Conservation (phyloP, 2,888 invertebrate genomes). For the Parascotia fuliginaria region DNA sequence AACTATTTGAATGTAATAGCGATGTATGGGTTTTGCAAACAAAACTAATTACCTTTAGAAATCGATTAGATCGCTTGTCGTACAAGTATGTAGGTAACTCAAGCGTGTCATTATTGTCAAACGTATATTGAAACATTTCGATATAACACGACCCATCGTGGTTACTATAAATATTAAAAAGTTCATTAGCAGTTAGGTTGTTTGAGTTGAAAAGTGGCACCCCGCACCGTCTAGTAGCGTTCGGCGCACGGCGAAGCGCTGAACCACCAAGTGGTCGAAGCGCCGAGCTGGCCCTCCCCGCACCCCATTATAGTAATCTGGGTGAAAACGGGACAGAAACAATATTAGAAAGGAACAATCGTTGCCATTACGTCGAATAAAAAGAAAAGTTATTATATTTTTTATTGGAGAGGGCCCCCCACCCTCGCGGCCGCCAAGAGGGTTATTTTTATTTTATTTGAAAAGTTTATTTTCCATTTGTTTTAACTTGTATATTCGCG, state of each 20-base stretch:
- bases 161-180: constrained; percentile 41
- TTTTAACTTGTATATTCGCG: constrained; percentile 83
- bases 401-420: constrained; percentile 83
- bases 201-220: constrained; percentile 43
- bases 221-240: constrained; percentile 22
- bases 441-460: constrained; percentile 86
- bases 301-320: constrained; percentile 79
- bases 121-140: constrained; percentile 28
- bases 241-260: not conserved
- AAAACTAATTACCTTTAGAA: not conserved
- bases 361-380: constrained; percentile 84
- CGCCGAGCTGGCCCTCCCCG: constrained; percentile 37
- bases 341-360: constrained; percentile 80
- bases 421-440: constrained; percentile 81
- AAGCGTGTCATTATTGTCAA: constrained; percentile 6
- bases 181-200: constrained; percentile 40
- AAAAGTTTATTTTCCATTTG: constrained; percentile 86
- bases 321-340: constrained; percentile 73
- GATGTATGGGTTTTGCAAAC: not conserved
- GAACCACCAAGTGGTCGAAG: not conserved
- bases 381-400: constrained; percentile 86
- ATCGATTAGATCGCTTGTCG: constrained; percentile 7
- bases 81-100: constrained; percentile 8
- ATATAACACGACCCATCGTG: constrained; percentile 18
- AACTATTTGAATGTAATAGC: not conserved